Base-by-base conservation (phyloP, 2,113 vertebrate genomes). In the Upupa epops region DNA sequence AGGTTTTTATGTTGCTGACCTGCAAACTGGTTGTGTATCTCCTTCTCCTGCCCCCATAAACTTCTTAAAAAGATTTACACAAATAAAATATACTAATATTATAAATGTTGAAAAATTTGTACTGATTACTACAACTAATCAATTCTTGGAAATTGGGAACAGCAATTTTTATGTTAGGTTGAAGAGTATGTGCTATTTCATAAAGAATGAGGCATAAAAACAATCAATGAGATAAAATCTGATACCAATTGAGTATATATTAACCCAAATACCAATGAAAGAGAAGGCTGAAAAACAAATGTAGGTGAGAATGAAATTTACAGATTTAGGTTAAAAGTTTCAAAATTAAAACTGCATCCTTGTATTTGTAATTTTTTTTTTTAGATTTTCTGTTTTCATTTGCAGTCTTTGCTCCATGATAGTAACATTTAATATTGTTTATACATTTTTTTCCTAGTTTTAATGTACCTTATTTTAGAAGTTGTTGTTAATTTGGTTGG, bases 231-330 rank as follows among this genome's bases (percentile, higher is more conserved):
- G 24, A 56, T 28, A 54, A 73, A 64, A 45, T 37, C 19, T 68
- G 1, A 3, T 28, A 36, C 11, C 63, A n/a, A 31, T 4, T 49
- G 13, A 36, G 3, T 48, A 65, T 1, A 2, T 55, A n/a, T 32
- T 79, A 76, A 11, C 9, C 8, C 16, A 81, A n/a, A 32, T n/a
- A 58, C 1, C 2, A 7, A 4, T 9, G 6, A 76, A 37, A 17
- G 3, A 81, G 18, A 61, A 13, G 3, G 2, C 22, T 2, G 5
- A 85, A 69, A 4, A 40, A 29, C 59, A 59, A 64, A 45, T 13
- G 8, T 8, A 40, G 5, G 3, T 42, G 14, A 73, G 34, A 2
- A 40, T 55, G 13, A 59, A 37, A 40, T 55, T 54, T 48, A 31
- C 32, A 36, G 8, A 11, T 59, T 59, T n/a, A n/a, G n/a, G n/a